Evolutionary conservation across 2,113 vertebrate species (phyloP), one percentile per base, ranked within the genome.

Genomic region (Toxostoma redivivum): DNA sequence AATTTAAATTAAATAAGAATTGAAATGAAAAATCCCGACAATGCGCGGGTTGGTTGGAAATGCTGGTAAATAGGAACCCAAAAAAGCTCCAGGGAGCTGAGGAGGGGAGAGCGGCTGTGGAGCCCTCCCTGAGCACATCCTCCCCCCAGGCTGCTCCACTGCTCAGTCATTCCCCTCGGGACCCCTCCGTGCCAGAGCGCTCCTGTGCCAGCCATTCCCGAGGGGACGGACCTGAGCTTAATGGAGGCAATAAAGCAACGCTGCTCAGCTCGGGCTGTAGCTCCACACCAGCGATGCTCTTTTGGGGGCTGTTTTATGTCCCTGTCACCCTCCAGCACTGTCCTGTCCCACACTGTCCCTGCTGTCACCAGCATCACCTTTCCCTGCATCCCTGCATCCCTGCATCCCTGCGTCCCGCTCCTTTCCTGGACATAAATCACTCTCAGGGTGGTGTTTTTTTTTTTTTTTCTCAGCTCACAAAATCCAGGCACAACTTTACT

Each of bases 11-110:
- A 7, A 69, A 14, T 10, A 2, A 35, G 10, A 19, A 40, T 6
- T 0, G 53, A 28, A 33, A 54, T 33, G 2, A 33, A 15, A 53
- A 42, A 3, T 19, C 28, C 54, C 8, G 1, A 13, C n/a, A 0
- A 2, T 0, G 1, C 0, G 1, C 0, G 0, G 15, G 11, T 56
- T 15, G 13, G 54, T 12, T 14, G 40, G 16, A 10, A 58, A 11
- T 0, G 44, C 10, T 7, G 44, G 47, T 79, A 8, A 73, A 48
- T 2, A 17, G 15, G 80, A 66, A 18, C 3, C 3, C 6, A 9
- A 44, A 60, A 31, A 15, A 10, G 10, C 35, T 25, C 15, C 18
- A 0, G 45, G 51, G 57, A 20, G 38, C 15, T 33, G 53, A 44
- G 28, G 31, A 33, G 40, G 30, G 44, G 37, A 11, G 50, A 51